Base-by-base conservation (phyloP, 2,113 vertebrate species). In the Kobus ellipsiprymnus region DNA sequence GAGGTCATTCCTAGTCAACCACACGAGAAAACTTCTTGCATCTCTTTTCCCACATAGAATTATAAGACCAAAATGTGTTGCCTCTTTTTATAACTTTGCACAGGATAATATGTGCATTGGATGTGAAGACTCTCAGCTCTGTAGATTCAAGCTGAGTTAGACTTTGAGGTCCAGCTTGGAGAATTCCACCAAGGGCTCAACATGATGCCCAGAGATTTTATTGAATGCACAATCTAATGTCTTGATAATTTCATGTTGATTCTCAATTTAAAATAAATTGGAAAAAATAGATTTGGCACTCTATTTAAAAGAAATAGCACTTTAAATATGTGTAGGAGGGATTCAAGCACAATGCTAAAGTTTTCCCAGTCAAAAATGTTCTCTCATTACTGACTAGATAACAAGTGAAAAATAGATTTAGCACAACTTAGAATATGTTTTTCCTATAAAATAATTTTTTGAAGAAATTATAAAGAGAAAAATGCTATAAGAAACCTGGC, bases 281-380 rank as follows among this genome's bases (percentile, higher is more conserved):
- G 60, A 62, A 95, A 91, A 29, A 92, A 84, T 40, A 82, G 52
- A 95, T 84, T 71, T 57, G 29, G 95, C 52, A 91, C 59, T 84
- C 14, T 25, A 48, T 15, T 95, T 62, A 55, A 82, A 96, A 96
- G 81, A 29, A 30, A 88, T 25, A 64, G 16, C n/a, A 87, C 90
- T 87, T 95, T 87, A 6, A 77, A 92, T 94, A 90, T 46, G 33
- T 90, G 3, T 81, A 33, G 81, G 78, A 98, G 81, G n/a, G 94
- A 88, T 64, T 85, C 23, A 64, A 85, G 36, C 15, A 46, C n/a
- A 84, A 52, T 92, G 27, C 64, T 94, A 0, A 92, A 27, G 13
- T 91, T 89, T 89, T 94, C 64, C 30, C 17, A 84, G 16, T 83
- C 27, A 60, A 84, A 74, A 94, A 85, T 36, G 1, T 86, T 90